Conservation (phyloP, 2,797 vertebrate genomes). For the Rhinophrynus dorsalis region DNA sequence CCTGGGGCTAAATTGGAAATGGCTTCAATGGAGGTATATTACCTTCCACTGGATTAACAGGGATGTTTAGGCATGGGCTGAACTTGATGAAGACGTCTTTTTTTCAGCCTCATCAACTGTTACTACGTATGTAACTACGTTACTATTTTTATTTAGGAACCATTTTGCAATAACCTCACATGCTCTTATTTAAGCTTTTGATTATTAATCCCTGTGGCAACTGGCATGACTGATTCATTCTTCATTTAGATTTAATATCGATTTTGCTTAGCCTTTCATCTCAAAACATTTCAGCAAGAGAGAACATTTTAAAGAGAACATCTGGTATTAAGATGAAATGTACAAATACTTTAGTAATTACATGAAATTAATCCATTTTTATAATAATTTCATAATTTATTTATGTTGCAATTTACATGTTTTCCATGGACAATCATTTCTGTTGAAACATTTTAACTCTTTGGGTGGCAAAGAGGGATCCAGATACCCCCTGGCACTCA, state of each 20-base stretch:
- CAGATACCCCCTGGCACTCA: no score
- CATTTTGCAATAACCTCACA: slow-evolving; percentile 7
- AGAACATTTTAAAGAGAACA: slow-evolving; percentile 1
- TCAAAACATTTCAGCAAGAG: slow-evolving; percentile 2
- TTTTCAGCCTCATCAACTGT: no score
- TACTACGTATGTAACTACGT: no score
- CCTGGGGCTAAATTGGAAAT: no score
- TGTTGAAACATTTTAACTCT: no score
- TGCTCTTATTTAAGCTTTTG: slow-evolving; percentile 24
- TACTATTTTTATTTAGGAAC: no score
- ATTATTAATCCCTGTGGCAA: slow-evolving; percentile 19
- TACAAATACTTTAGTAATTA: neutral
- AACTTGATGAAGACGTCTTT: no score
- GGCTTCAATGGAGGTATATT: no score
- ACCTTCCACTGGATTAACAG: no score
- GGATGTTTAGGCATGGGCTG: no score
- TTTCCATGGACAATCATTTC: no score
- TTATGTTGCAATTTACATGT: neutral
- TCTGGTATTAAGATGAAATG: neutral
- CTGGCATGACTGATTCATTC: neutral
- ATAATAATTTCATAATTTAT: neutral
- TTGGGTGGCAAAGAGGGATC: no score
- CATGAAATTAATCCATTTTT: neutral
- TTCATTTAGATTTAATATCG: slow-evolving; percentile 33
- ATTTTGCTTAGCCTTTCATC: slow-evolving; percentile 17